Evolutionary conservation across 92 coral and sea anemone genomes (phyloP).

Genomic region (Epizoanthus rinbou): DNA sequence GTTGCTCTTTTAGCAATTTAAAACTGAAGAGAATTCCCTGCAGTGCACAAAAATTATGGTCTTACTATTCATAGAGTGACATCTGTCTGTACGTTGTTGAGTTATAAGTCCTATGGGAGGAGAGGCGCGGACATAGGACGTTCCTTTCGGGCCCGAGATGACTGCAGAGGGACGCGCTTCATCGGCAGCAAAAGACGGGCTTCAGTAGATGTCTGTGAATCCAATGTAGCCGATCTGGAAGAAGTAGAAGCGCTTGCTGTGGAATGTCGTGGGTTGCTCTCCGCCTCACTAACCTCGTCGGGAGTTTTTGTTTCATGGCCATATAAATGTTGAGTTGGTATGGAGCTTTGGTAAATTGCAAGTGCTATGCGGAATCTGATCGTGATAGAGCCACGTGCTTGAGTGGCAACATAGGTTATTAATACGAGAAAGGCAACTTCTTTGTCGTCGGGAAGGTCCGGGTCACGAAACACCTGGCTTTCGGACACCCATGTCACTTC

Average conservation of each 20-base stretch:
- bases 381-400: background rate
- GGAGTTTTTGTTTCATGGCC: slow-evolving; percentile 3
- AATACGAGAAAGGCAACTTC: slow-evolving; percentile 10
- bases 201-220: too few species aligned
- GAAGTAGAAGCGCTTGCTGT: background rate
- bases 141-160: too few species aligned
- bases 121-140: too few species aligned
- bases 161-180: too few species aligned
- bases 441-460: background rate
- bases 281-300: background rate
- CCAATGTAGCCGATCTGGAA: too few species aligned
- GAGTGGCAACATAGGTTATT: background rate
- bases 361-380: background rate
- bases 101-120: too few species aligned
- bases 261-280: background rate
- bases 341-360: slow-evolving; percentile 16
- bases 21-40: too few species aligned
- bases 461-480: background rate
- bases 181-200: too few species aligned
- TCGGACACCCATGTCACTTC: background rate
- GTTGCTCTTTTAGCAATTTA: too few species aligned
- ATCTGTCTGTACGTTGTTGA: too few species aligned
- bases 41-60: too few species aligned
- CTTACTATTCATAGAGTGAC: too few species aligned
- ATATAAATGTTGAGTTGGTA: background rate